These are phyloP conservation scores for Rhegmatorhina hoffmannsi DNA, from an alignment of 2,113 vertebrate genomes.

Conservation along the genomic window DNA sequence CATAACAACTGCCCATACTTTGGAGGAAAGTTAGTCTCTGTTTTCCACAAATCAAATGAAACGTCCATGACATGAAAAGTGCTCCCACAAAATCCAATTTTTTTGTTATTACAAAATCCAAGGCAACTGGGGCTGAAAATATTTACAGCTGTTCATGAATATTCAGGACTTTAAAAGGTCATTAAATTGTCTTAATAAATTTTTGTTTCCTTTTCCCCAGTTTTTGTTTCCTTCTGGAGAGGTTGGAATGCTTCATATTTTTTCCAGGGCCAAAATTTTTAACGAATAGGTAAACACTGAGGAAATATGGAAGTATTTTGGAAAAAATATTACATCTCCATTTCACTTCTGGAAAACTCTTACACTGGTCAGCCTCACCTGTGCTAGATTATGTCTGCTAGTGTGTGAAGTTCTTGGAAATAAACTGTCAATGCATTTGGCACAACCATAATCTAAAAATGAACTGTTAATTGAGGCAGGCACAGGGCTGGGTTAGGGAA, in stretches of 20 bases:
- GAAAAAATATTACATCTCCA: not conserved
- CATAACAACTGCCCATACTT: not conserved
- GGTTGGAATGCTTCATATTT: not conserved
- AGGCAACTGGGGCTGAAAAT: not conserved
- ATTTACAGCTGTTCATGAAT: not conserved
- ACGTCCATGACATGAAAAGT: not conserved
- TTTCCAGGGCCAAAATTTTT: not conserved
- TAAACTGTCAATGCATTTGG: not conserved
- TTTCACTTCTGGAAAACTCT: not conserved
- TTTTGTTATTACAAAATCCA: not conserved
- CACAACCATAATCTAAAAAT: not conserved
- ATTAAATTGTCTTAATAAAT: not conserved
- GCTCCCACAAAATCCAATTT: not conserved
- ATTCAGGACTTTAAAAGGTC: not conserved
- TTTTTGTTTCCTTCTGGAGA: not conserved
- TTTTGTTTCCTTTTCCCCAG: not conserved
- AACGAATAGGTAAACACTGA: not conserved
- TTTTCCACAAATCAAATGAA: not conserved
- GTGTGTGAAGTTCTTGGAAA: not conserved
- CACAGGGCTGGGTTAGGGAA: not conserved
- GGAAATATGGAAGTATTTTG: not conserved
- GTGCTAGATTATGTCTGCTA: not conserved
- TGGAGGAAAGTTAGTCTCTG: not conserved
- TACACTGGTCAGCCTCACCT: not conserved
- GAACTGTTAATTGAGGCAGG: not conserved